Conservation (phyloP, 2,113 vertebrate genomes). For the Pelecanoides urinatrix region DNA sequence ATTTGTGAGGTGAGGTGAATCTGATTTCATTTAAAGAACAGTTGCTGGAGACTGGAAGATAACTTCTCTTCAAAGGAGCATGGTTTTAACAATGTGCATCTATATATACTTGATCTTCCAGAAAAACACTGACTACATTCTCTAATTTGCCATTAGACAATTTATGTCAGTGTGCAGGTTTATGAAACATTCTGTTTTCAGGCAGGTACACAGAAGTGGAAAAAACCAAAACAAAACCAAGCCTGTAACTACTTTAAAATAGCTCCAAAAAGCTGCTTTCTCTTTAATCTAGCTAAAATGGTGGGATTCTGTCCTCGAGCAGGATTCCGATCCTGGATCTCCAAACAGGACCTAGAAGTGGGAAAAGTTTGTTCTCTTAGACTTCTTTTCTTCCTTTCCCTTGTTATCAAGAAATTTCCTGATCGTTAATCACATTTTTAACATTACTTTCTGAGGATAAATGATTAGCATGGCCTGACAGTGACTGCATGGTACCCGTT, state of each 20-base stretch:
- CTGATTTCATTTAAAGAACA: neutral
- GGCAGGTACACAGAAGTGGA: neutral
- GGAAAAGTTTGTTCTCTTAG: neutral
- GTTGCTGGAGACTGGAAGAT: neutral
- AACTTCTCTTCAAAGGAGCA: neutral
- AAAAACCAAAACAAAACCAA: neutral
- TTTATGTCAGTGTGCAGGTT: neutral
- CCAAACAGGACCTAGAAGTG: neutral
- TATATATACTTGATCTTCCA: neutral
- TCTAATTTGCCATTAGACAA: neutral
- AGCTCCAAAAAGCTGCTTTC: neutral
- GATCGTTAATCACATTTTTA: neutral
- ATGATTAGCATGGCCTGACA: rapidly evolving
- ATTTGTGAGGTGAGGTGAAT: neutral
- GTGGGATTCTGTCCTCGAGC: neutral
- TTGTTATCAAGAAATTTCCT: neutral
- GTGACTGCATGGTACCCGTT: neutral
- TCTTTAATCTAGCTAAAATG: neutral
- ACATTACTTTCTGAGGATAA: neutral
- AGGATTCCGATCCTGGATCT: neutral
- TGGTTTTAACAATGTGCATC: neutral
- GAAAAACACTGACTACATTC: neutral
- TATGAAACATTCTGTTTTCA: neutral
- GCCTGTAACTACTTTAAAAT: neutral
- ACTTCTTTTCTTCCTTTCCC: neutral